phyloP scores from a whole-genome alignment of 2,888 invertebrate genomes.

The Craniophora ligustri region DNA sequence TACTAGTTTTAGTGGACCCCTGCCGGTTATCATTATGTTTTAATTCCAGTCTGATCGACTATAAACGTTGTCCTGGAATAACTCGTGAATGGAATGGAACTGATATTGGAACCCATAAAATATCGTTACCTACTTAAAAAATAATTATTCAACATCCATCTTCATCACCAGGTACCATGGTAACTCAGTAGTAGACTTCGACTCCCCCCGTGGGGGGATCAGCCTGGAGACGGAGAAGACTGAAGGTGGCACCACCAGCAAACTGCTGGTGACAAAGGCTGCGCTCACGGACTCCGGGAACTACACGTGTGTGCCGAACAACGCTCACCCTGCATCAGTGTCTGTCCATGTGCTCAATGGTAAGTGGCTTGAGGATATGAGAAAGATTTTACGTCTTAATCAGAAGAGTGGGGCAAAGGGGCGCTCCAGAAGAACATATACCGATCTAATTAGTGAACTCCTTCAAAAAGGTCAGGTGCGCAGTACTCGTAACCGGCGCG shows the following conservation, averaged over 20 bases:
- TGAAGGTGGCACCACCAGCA: constrained; percentile 95
- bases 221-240: constrained; percentile 97
- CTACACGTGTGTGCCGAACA: constrained; percentile 96
- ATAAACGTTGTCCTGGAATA: no score
- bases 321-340: constrained; percentile 94
- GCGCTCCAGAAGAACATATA: no score
- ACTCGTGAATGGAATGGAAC: no score
- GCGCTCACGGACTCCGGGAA: constrained; percentile 95
- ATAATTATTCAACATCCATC: background rate
- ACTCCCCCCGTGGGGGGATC: constrained; percentile 95
- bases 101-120: no score
- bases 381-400: no score
- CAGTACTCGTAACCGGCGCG: no score
- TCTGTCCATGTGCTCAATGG: constrained; percentile 96
- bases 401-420: no score
- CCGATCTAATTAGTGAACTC: no score
- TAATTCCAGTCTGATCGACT: no score
- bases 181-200: constrained; percentile 93
- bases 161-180: constrained; percentile 92
- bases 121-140: background rate
- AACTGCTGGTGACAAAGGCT: constrained; percentile 95
- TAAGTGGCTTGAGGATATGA: constrained; percentile 73
- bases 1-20: no score
- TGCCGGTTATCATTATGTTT: no score
- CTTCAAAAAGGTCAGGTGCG: no score